phyloP scores from a whole-genome alignment of 2,888 invertebrate species.

The Oscheius sp. region DNA sequence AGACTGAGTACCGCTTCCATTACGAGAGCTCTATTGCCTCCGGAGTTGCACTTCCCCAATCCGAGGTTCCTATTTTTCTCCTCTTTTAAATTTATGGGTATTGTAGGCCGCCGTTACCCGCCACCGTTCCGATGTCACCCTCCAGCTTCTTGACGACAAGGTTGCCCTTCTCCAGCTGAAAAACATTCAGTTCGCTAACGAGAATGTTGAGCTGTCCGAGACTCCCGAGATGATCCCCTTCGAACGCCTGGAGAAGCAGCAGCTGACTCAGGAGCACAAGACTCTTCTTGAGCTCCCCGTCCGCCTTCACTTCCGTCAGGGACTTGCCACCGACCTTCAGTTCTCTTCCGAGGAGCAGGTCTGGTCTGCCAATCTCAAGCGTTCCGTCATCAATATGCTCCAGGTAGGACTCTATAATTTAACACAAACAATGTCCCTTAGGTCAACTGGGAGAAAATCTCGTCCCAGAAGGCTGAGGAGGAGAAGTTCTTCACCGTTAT shows the following conservation, averaged over 20 bases:
- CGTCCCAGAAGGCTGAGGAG: slow-evolving; percentile 8
- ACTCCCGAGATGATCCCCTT: slow-evolving; percentile 9
- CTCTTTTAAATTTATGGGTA: not conserved
- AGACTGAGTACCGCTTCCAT: slow-evolving; percentile 47
- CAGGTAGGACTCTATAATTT: slow-evolving; percentile 44
- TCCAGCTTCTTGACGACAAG: slow-evolving; percentile 49
- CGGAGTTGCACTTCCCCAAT: slow-evolving; percentile 45
- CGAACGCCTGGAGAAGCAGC: slow-evolving; percentile 52
- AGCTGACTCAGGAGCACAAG: slow-evolving; percentile 44
- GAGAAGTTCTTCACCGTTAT: slow-evolving; percentile 44
- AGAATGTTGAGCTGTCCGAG: slow-evolving; percentile 27
- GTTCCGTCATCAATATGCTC: slow-evolving; percentile 66
- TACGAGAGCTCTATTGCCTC: slow-evolving; percentile 46
- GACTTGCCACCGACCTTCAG: slow-evolving; percentile 55
- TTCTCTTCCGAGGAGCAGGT: slow-evolving; percentile 60
- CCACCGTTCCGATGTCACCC: slow-evolving; percentile 45
- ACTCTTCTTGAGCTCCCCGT: slow-evolving; percentile 53
- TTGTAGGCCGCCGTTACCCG: slow-evolving; percentile 43
- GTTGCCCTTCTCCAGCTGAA: slow-evolving; percentile 42
- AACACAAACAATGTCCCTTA: not conserved
- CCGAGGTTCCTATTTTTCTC: slow-evolving; percentile 27
- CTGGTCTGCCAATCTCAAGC: slow-evolving; percentile 70
- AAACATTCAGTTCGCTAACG: slow-evolving; percentile 37
- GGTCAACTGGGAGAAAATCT: slow-evolving; percentile 21
- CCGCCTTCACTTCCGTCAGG: slow-evolving; percentile 46